phyloP scores from a whole-genome alignment of 2,888 invertebrate genomes.

The Eupelmus urozonus region DNA sequence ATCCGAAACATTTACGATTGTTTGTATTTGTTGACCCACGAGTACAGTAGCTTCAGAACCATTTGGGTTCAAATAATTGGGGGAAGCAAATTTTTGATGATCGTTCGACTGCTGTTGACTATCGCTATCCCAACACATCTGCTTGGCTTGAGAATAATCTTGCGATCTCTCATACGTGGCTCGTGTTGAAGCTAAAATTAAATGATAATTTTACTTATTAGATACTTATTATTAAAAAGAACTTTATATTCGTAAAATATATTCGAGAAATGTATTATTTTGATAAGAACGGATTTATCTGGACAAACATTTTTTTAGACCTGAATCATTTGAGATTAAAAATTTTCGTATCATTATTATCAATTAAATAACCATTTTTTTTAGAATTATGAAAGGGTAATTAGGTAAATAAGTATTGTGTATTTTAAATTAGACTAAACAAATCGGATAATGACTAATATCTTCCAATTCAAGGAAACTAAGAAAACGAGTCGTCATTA shows the following conservation, averaged over 20 bases:
- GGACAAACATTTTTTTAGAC: slow-evolving; percentile 7
- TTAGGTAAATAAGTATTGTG: no score
- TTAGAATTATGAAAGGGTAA: no score
- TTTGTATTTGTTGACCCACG: slow-evolving; percentile 67
- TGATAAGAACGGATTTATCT: no score
- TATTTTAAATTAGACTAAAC: no score
- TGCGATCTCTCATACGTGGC: slow-evolving; percentile 70
- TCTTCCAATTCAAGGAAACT: no score
- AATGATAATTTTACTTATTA: no score
- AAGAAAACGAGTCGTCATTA: no score
- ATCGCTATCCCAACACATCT: slow-evolving; percentile 74
- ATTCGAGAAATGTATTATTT: no score
- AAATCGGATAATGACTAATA: no score
- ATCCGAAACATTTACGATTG: slow-evolving; percentile 78
- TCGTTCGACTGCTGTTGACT: slow-evolving; percentile 64
- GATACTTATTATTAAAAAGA: no score
- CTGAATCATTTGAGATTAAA: neutral
- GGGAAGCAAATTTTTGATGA: slow-evolving; percentile 68
- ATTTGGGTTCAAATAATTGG: slow-evolving; percentile 51
- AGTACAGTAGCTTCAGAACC: slow-evolving; percentile 37
- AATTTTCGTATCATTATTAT: neutral
- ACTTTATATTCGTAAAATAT: no score
- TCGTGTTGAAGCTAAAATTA: slow-evolving; percentile 62
- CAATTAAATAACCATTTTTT: no score
- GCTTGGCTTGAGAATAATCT: slow-evolving; percentile 68